These are phyloP conservation scores for Rynchops niger DNA, from an alignment of 2,113 vertebrate species.

Conservation along the genomic window DNA sequence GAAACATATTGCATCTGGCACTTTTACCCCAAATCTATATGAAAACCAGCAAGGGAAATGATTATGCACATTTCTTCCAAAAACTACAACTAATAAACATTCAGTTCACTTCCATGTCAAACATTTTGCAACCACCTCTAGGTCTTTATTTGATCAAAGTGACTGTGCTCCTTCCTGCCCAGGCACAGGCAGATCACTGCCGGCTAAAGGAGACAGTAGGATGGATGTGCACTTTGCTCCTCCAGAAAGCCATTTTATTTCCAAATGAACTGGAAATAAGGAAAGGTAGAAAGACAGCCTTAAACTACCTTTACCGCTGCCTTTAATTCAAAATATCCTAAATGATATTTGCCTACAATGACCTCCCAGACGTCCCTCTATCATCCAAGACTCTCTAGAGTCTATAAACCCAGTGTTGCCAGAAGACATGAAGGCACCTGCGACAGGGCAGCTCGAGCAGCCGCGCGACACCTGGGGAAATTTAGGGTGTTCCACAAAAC, in stretches of 20 bases:
- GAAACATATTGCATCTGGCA: background rate
- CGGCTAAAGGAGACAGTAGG: background rate
- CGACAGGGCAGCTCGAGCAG: background rate
- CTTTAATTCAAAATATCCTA: background rate
- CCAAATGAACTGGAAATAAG: background rate
- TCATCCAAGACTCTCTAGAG: background rate
- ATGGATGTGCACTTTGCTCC: background rate
- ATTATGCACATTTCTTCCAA: background rate
- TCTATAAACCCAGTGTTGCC: background rate
- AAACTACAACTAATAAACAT: background rate
- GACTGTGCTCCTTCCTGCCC: background rate
- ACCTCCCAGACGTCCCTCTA: background rate
- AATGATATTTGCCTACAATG: background rate
- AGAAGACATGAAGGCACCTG: background rate
- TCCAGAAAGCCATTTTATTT: background rate
- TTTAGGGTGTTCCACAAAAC: background rate
- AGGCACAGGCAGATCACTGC: background rate
- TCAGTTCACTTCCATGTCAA: background rate
- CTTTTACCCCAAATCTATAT: background rate
- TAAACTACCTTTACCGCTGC: background rate
- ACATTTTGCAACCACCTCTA: background rate
- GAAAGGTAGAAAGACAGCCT: background rate
- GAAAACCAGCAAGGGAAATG: background rate
- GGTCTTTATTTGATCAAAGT: background rate
- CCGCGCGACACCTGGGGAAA: rapidly evolving